Evolutionary conservation across 2,113 vertebrate genomes (phyloP).

Genomic region (Urocolius indicus): DNA sequence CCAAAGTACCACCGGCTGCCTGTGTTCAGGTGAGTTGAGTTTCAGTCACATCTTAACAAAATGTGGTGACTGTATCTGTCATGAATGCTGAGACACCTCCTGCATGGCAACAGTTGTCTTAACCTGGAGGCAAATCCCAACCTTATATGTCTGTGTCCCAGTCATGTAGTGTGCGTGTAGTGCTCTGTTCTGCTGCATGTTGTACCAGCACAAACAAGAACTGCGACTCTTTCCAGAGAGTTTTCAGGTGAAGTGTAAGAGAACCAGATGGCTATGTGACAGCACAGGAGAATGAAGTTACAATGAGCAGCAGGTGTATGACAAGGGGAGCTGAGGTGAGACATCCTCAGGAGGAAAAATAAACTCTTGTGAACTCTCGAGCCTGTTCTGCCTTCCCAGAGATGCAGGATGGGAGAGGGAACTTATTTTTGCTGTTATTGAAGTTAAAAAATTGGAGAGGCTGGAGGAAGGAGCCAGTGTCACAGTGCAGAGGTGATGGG

Average conservation of each 20-base stretch:
- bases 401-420: neutral
- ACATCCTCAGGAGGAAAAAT: neutral
- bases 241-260: neutral
- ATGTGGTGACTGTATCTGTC: neutral
- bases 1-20: neutral
- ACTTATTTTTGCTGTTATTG: neutral
- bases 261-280: neutral
- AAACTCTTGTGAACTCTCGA: neutral
- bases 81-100: neutral
- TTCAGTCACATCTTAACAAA: neutral
- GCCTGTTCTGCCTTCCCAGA: neutral
- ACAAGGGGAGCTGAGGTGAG: neutral
- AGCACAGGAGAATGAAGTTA: neutral
- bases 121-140: neutral
- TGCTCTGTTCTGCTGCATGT: neutral
- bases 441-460: neutral
- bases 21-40: neutral
- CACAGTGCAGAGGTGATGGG: neutral
- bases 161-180: rapidly evolving
- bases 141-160: no score
- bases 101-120: neutral
- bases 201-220: neutral
- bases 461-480: neutral
- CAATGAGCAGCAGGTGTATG: neutral
- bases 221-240: neutral